Evolutionary conservation across 2,888 invertebrate genomes (phyloP), one percentile per base, ranked within the genome.

Genomic region (Perizoma flavofasciatum): DNA sequence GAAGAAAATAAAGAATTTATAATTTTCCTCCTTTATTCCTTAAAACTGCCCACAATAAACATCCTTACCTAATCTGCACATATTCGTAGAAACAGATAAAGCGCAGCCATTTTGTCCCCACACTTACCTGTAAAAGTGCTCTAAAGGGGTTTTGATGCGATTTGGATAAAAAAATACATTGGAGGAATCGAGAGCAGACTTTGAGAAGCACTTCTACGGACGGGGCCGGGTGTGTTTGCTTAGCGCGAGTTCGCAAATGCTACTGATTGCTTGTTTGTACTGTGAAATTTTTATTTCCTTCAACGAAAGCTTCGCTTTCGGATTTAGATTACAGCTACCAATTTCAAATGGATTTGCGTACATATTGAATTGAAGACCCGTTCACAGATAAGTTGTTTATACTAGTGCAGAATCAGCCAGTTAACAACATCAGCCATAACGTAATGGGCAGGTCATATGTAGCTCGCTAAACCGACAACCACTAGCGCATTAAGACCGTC

Each of bases 251-350:
- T 87, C 80, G 85, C 86, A 88, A 89, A 86, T 86, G 86, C 83
- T 84, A 69, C 85, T 88, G 89, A 89, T 89, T 89, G 89, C 84
- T 85, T 89, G 88, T 89, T 89, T 88, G 88, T 84, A 81, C 78
- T 81, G 77, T 75, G 78, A 85, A 78, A 83, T 84, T 86, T 88
- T 87, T 86, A 85, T 86, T 87, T 84, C 74, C 78, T 80, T 78
- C 70, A 67, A 67, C 74, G 74, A 72, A 74, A 74, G 73, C 68
- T 61, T 66, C 71, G 74, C 71, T 69, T 72, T 61, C 54, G 62
- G 75, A 75, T 80, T 82, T 77, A 66, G 72, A 72, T 75, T 73
- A 71, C 66, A 69, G 73, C 57, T 61, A 62, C 60, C 55, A 62
- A 62, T 64, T 64, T 48, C 44, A 59, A 67, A 63, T 45, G 47